Evolutionary conservation across 2,888 invertebrate species (phyloP).

Genomic region (Apamea epomidion): DNA sequence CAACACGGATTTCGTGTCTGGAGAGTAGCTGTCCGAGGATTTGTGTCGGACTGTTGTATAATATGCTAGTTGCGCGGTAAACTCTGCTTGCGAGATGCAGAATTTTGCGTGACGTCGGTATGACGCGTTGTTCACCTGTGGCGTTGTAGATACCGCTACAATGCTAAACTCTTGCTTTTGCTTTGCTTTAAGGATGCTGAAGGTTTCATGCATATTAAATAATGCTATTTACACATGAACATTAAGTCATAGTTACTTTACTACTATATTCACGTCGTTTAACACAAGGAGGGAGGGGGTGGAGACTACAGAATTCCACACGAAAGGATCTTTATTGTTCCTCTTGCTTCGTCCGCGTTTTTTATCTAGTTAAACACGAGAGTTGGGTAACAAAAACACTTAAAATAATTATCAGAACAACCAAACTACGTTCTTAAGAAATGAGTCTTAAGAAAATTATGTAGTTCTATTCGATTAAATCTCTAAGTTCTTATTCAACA

Average conservation of each 20-base stretch:
- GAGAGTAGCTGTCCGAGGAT: too few relatives aligned
- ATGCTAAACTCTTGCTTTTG: too few relatives aligned
- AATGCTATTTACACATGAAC: background rate
- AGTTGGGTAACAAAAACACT: background rate
- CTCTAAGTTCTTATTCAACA: slow-evolving; percentile 15
- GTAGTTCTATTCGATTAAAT: background rate
- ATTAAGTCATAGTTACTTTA: background rate
- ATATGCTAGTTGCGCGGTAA: too few relatives aligned
- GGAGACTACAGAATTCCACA: background rate
- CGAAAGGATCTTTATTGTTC: background rate
- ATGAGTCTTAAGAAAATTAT: background rate
- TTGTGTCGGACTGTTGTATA: too few relatives aligned
- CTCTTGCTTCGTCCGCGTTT: background rate
- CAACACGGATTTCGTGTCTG: too few relatives aligned
- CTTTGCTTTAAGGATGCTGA: background rate
- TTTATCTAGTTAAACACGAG: background rate
- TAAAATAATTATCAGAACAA: background rate
- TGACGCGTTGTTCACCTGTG: too few relatives aligned
- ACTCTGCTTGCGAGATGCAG: too few relatives aligned
- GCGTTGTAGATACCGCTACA: too few relatives aligned
- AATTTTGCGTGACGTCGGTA: too few relatives aligned
- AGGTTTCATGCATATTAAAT: background rate
- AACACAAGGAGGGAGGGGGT: background rate
- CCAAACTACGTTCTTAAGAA: background rate
- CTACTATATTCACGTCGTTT: background rate